Base-by-base conservation (phyloP, 2,113 vertebrate species). In the Ophiodon elongatus region DNA sequence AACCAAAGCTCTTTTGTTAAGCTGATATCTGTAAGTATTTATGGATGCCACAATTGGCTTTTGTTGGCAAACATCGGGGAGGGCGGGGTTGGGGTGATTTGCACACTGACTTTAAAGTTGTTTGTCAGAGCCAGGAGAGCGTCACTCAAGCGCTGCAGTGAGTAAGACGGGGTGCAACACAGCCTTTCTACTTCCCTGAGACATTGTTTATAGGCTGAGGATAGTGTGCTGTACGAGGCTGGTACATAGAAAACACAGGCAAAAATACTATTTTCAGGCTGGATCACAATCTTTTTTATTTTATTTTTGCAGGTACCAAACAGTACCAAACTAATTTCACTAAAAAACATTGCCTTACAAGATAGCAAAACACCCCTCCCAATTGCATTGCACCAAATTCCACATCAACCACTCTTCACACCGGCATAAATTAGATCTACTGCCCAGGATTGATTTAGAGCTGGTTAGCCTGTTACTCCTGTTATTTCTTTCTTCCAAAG, bases 1-100 rank as follows among this genome's bases (percentile, higher is more conserved):
- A 86, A 80, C 80, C 79, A 92, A 88, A 91, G 88, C 79, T 65
- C 90, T 83, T 92, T 91, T 90, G 89, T 93, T 91, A 81, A 90
- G 91, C 82, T 92, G 88, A 66, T 94, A 90, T 92, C 86, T 92
- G 90, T 89, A 88, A 92, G 87, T 92, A 92, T 92, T 94, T 91
- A 93, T 87, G 87, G 81, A 84, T 82, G 85, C 76, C 91, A 93
- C 93, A 93, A 89, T 88, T 86, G 91, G 83, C 91, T 92, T 93
- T 95, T 94, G 93, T 95, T 90, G 82, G 89, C 89, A 92, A 93
- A 92, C 92, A 90, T 23, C 62, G 78, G 65, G 56, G 63, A 74
- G 72, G 64, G 50, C 73, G 73, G 80, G 66, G 74, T 85, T 59
- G 43, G 75, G 66, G 78, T 85, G 91, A 95, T 95, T 94, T 94